Percentiles rank a stretch among this genome's conserved stretches.
phyloP scores from a whole-genome alignment of 2,888 invertebrate genomes.

The Trachelus iudaicus region DNA sequence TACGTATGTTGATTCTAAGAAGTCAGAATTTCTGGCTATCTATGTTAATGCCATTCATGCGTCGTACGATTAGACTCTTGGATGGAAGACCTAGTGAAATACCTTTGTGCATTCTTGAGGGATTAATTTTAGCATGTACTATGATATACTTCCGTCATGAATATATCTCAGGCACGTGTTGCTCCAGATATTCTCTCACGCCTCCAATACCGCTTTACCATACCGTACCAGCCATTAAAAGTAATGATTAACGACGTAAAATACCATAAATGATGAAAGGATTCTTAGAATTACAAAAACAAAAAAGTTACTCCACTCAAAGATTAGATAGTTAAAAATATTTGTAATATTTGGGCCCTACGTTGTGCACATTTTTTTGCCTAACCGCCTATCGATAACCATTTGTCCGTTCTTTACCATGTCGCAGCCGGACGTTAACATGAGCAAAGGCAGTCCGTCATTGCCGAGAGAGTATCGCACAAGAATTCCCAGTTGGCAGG shows the following conservation, averaged over 20 bases:
- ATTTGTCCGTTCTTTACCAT: neutral
- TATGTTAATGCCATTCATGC: neutral
- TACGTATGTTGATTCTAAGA: neutral
- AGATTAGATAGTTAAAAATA: neutral
- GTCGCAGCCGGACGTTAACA: constrained; percentile 18
- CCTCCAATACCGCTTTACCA: neutral
- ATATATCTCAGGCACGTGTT: constrained; percentile 1
- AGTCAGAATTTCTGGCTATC: neutral
- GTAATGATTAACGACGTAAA: neutral
- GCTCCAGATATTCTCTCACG: constrained; percentile 1
- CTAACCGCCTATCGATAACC: neutral
- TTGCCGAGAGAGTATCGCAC: neutral
- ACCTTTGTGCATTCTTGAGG: neutral
- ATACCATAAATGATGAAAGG: neutral
- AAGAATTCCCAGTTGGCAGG: constrained; percentile 11
- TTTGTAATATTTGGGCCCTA: neutral
- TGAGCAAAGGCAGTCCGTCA: constrained; percentile 19
- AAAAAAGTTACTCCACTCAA: neutral
- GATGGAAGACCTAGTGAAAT: neutral
- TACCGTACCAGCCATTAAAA: neutral
- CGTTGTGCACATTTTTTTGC: neutral
- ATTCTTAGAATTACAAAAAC: neutral
- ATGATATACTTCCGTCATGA: constrained; percentile 2
- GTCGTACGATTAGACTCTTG: neutral
- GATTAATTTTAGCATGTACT: constrained; percentile 3